phyloP scores from a whole-genome alignment of 2,797 vertebrate species.

The Pseudochaenichthys georgianus region DNA sequence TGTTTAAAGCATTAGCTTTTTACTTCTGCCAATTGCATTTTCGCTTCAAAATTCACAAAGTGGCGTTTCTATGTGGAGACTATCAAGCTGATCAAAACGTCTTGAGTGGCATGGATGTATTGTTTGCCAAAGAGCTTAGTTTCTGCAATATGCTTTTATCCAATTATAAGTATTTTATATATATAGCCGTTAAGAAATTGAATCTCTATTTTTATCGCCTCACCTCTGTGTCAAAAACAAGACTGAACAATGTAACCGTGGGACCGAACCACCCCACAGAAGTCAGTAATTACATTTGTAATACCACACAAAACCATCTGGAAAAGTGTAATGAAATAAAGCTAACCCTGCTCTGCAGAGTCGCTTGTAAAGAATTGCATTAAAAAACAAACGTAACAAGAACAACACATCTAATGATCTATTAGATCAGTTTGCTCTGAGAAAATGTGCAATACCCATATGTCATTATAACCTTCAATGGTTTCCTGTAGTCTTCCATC shows the following conservation, averaged over 20 bases:
- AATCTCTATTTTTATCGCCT: background rate
- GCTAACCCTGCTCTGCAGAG: slow-evolving; percentile 1
- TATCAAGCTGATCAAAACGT: no score
- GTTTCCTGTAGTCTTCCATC: slow-evolving; percentile 5
- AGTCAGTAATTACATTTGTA: slow-evolving; percentile 41
- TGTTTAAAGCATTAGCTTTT: no score
- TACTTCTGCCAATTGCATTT: no score
- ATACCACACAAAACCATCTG: slow-evolving; percentile 45
- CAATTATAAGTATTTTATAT: background rate
- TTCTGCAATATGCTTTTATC: no score
- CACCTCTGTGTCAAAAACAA: slow-evolving; percentile 23
- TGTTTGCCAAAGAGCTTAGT: no score
- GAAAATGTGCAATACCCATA: background rate
- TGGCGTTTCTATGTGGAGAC: no score
- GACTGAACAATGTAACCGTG: background rate
- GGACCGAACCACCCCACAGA: background rate
- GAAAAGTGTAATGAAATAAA: slow-evolving; percentile 51
- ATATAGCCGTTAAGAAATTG: no score
- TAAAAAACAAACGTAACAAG: background rate
- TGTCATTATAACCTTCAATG: background rate
- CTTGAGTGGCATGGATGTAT: no score
- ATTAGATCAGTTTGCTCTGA: background rate
- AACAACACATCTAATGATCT: slow-evolving; percentile 1
- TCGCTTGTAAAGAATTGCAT: background rate
- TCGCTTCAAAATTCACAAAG: no score